These are phyloP conservation scores for Blastomussa wellsi DNA, from an alignment of 92 coral and sea anemone species.

Conservation along the genomic window DNA sequence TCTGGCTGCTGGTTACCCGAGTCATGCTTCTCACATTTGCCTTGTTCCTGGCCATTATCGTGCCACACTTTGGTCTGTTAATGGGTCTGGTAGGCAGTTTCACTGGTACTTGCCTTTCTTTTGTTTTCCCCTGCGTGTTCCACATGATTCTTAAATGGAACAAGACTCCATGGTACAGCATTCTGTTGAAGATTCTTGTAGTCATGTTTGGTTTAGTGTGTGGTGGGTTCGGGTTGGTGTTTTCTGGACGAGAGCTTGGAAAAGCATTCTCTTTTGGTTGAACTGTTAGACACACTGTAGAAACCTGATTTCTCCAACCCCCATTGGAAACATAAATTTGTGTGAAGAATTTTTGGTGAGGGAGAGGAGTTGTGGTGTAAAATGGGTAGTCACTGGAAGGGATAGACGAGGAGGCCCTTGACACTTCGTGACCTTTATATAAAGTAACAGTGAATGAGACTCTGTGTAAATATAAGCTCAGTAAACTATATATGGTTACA, in stretches of 20 bases:
- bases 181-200: conserved; percentile 63
- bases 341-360: too few relatives aligned
- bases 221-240: conserved; percentile 82
- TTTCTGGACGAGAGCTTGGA: conserved; percentile 83
- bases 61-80: conserved; percentile 87
- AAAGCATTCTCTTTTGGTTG: conserved; percentile 53
- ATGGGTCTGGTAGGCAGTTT: conserved; percentile 91
- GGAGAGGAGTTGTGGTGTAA: too few relatives aligned
- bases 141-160: conserved; percentile 83
- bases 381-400: too few relatives aligned
- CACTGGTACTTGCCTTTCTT: conserved; percentile 87
- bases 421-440: too few relatives aligned
- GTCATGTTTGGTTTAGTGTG: conserved; percentile 81
- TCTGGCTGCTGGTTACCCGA: conserved; percentile 78
- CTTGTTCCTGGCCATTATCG: conserved; percentile 76
- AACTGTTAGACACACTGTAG: background rate
- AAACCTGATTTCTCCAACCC: too few relatives aligned
- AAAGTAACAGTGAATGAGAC: too few relatives aligned
- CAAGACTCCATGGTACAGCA: conserved; percentile 68
- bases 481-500: too few relatives aligned
- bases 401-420: too few relatives aligned
- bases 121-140: conserved; percentile 89
- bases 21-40: conserved; percentile 74
- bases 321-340: too few relatives aligned
- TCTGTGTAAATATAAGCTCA: too few relatives aligned